A percentile compares a stretch with the other conserved stretches of the same genome.
Evolutionary conservation across 2,113 vertebrate genomes (phyloP).

Genomic region (Pangasianodon hypophthalmus): DNA sequence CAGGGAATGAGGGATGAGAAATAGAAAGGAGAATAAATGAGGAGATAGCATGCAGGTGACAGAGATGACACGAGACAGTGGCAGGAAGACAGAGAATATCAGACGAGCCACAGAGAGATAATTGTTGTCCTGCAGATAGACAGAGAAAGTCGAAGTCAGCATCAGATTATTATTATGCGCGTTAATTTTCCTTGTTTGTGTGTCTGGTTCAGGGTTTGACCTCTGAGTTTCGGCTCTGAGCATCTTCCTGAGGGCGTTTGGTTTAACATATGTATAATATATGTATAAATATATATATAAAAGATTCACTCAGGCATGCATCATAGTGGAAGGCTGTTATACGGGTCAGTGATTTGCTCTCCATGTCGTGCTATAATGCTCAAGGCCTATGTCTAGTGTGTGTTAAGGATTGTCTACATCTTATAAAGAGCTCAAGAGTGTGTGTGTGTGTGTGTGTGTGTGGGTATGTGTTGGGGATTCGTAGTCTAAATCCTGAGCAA

Average conservation of each 20-base stretch:
- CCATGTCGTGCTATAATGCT: conserved; percentile 42
- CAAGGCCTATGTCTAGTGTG: conserved; percentile 29
- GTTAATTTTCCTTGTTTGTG: neutral
- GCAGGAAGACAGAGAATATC: conserved; percentile 20
- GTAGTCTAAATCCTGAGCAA: neutral
- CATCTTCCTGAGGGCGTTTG: neutral
- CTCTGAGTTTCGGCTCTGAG: neutral
- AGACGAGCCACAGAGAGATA: neutral
- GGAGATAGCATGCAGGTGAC: neutral
- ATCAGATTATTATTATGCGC: conserved; percentile 3
- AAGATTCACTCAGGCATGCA: neutral
- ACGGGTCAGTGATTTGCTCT: conserved; percentile 62
- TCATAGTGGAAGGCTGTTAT: neutral
- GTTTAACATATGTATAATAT: neutral
- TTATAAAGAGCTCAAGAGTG: neutral
- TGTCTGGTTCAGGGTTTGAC: neutral
- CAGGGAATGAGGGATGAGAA: neutral
- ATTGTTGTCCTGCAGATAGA: conserved; percentile 22
- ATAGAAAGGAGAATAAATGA: neutral
- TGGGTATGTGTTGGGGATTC: neutral
- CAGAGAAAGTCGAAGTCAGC: neutral
- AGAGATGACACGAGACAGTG: conserved; percentile 17
- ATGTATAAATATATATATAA: neutral
- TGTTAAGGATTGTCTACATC: conserved; percentile 5
- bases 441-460: conserved; percentile 1